A percentile compares a stretch with the other conserved stretches of the same genome.
These are phyloP conservation scores for Crossocerus cetratus DNA, from an alignment of 2,888 invertebrate species.

Conservation along the genomic window DNA sequence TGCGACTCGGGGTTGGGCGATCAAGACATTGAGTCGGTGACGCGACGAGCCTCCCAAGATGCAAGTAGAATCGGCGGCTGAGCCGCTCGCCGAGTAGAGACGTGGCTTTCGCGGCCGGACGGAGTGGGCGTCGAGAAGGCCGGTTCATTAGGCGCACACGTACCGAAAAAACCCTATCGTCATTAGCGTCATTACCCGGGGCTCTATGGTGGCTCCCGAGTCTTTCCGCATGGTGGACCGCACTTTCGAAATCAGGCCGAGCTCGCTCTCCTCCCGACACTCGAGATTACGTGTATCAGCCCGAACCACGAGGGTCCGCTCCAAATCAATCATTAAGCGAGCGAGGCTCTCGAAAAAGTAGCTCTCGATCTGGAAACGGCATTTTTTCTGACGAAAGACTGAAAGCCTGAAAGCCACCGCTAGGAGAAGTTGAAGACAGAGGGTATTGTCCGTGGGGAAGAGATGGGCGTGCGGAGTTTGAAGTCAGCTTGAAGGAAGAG, in stretches of 20 bases:
- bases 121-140: conserved; percentile 38
- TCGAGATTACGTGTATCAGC: too few species aligned
- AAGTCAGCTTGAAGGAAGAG: conserved; percentile 16
- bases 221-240: conserved; percentile 15
- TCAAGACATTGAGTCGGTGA: conserved; percentile 35
- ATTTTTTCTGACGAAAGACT: too few species aligned
- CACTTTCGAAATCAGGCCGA: not conserved
- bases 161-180: conserved; percentile 11
- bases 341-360: too few species aligned
- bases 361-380: too few species aligned
- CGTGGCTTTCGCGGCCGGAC: conserved; percentile 40
- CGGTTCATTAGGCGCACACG: conserved; percentile 31
- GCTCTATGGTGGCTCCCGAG: conserved; percentile 1
- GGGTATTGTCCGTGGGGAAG: too few species aligned
- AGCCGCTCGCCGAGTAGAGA: conserved; percentile 26
- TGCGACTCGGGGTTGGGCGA: conserved; percentile 14
- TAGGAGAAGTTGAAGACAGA: too few species aligned
- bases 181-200: conserved; percentile 17
- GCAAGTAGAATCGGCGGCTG: not conserved
- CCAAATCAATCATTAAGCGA: too few species aligned
- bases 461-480: too few species aligned
- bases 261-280: not conserved
- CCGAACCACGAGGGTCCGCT: too few species aligned
- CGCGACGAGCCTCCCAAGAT: conserved; percentile 13
- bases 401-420: too few species aligned